Evolutionary conservation across 2,113 vertebrate species (phyloP).

Genomic region (Ctenodactylus gundi): DNA sequence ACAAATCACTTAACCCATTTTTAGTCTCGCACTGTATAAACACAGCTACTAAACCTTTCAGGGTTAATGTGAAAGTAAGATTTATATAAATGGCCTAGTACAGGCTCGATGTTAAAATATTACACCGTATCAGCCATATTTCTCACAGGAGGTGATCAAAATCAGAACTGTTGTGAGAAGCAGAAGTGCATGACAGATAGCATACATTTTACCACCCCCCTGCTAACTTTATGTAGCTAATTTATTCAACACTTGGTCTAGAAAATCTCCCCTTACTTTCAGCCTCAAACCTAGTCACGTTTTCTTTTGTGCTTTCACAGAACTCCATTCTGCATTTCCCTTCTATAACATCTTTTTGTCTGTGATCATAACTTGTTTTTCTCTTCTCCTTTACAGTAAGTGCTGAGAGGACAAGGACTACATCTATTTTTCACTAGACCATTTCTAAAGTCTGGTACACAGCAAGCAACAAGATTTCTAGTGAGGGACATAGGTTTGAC

Average conservation of each 20-base stretch:
- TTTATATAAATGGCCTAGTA: background rate
- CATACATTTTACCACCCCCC: background rate
- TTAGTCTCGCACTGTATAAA: background rate
- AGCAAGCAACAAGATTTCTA: background rate
- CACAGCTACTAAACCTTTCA: background rate
- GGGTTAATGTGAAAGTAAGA: constrained; percentile 23
- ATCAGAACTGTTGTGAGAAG: background rate
- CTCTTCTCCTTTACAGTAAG: background rate
- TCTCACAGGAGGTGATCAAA: background rate
- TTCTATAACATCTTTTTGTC: background rate
- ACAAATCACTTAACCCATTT: too few relatives aligned
- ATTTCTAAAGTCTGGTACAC: background rate
- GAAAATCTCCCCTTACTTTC: background rate
- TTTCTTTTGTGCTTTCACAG: background rate
- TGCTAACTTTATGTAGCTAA: background rate
- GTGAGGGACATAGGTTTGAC: background rate
- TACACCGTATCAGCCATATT: background rate
- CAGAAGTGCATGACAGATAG: constrained; percentile 6
- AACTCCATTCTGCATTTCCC: background rate
- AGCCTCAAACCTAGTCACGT: background rate
- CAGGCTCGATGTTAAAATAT: too few relatives aligned
- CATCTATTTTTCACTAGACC: background rate
- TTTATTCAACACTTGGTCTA: background rate
- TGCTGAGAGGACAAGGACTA: background rate
- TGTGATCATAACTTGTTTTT: background rate